phyloP scores from a whole-genome alignment of 2,113 vertebrate genomes.

The Leuciscus idus region DNA sequence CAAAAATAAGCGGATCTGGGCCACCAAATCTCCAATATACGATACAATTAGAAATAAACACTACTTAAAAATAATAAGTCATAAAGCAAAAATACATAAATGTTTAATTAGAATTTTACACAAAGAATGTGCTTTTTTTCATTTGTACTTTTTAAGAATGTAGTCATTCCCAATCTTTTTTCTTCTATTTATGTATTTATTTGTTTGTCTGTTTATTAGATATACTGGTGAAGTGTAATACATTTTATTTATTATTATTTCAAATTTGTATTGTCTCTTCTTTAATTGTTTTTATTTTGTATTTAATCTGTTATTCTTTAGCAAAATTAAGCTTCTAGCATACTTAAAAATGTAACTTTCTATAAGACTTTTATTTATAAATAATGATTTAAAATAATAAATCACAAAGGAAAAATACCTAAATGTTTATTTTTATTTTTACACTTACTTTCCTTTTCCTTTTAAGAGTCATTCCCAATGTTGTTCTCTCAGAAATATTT shows the following conservation, averaged over 20 bases:
- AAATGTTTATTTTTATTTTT: not conserved
- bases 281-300: not conserved
- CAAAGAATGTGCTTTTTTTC: not conserved
- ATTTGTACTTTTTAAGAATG: not conserved
- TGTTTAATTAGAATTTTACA: not conserved
- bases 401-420: too few relatives aligned
- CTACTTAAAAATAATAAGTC: too few relatives aligned
- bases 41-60: not conserved
- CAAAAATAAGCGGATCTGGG: not conserved
- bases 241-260: not conserved
- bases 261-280: not conserved
- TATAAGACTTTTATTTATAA: not conserved
- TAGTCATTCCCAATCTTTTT: not conserved
- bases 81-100: too few relatives aligned
- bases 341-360: not conserved
- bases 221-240: not conserved
- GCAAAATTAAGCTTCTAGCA: not conserved
- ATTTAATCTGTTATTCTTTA: not conserved
- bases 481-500: not conserved
- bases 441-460: not conserved
- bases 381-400: too few relatives aligned
- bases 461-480: not conserved
- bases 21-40: not conserved
- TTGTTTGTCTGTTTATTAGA: not conserved
- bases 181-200: not conserved